Conservation (phyloP, 2,888 invertebrate species). For the Villa cingulata region DNA sequence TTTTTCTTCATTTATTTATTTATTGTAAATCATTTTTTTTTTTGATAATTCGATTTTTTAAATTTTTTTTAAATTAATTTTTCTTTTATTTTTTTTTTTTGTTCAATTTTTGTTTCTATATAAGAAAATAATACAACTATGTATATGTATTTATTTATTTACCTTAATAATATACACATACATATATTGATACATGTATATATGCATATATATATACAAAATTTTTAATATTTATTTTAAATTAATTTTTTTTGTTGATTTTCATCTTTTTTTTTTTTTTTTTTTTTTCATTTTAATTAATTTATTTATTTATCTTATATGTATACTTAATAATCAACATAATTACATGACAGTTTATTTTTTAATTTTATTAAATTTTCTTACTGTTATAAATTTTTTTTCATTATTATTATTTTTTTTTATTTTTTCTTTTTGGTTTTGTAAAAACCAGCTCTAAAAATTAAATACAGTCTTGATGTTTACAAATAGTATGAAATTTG, state of each 20-base stretch:
- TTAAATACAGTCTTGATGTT: neutral
- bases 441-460: neutral
- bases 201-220: too few species aligned
- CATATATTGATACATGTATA: too few species aligned
- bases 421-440: neutral
- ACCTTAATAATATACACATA: neutral
- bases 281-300: neutral
- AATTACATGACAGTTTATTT: neutral
- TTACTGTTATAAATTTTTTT: neutral
- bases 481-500: neutral
- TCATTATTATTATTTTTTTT: neutral
- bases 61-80: neutral
- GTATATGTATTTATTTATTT: neutral
- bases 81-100: neutral
- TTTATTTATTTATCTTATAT: neutral
- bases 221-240: neutral
- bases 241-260: neutral
- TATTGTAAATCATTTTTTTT: neutral
- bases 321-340: neutral
- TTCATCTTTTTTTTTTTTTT: neutral
- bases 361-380: neutral
- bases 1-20: neutral
- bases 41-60: neutral
- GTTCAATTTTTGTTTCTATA: neutral
- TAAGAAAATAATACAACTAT: neutral